A percentile compares a stretch with the other conserved stretches of the same genome.
These are phyloP conservation scores for Phrynocephalus vlangalii DNA, from an alignment of 2,797 vertebrate genomes.

Conservation along the genomic window DNA sequence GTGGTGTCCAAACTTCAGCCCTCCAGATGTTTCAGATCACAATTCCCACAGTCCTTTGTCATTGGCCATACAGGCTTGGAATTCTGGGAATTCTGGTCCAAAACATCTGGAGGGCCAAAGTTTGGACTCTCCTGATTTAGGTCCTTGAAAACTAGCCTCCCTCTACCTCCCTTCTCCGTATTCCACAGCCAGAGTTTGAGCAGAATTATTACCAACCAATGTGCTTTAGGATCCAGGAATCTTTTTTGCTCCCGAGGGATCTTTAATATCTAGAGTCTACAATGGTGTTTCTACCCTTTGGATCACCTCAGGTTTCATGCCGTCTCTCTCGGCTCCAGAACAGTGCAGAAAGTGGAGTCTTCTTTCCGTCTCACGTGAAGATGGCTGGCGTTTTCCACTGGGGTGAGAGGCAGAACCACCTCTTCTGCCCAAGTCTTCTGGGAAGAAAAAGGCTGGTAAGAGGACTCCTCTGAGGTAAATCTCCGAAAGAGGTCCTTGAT, in stretches of 20 bases:
- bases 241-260: too few relatives aligned
- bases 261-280: background rate
- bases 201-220: too few relatives aligned
- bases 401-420: conserved; percentile 70
- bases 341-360: background rate
- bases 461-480: conserved; percentile 61
- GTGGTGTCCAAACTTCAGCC: too few relatives aligned
- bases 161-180: too few relatives aligned
- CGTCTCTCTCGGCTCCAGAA: background rate
- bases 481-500: conserved; percentile 73
- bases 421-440: conserved; percentile 49
- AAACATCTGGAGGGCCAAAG: too few relatives aligned
- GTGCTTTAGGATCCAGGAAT: background rate
- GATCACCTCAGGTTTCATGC: fast-evolving
- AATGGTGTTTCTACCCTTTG: background rate
- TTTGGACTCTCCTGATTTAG: too few relatives aligned
- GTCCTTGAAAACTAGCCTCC: too few relatives aligned
- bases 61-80: too few relatives aligned
- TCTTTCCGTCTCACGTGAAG: background rate
- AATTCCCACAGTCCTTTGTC: too few relatives aligned
- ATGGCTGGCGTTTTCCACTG: conserved; percentile 65
- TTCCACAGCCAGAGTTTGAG: too few relatives aligned
- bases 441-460: conserved; percentile 63
- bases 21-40: too few relatives aligned
- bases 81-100: too few relatives aligned